Percentiles rank a stretch among this genome's conserved stretches.
phyloP scores from a whole-genome alignment of 2,888 invertebrate species.

The Empis stercorea region DNA sequence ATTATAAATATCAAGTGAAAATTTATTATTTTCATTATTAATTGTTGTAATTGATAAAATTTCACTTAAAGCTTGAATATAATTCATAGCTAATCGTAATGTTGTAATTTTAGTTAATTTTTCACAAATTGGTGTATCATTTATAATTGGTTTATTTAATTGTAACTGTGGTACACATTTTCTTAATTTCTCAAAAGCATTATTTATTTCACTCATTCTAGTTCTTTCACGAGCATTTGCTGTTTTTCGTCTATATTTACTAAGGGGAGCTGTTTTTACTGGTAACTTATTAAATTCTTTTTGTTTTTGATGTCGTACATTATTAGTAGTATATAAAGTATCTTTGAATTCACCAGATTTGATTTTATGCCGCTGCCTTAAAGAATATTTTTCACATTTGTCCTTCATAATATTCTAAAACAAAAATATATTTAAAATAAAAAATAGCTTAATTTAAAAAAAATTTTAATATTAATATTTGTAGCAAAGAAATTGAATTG shows the following conservation, averaged over 20 bases:
- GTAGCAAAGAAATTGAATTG: too few species aligned
- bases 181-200: conserved; percentile 71
- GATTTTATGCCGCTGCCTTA: conserved; percentile 48
- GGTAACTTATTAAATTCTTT: too few species aligned
- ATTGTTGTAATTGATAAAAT: conserved; percentile 41
- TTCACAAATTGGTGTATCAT: conserved; percentile 46
- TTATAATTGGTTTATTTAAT: background rate
- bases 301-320: conserved; percentile 10
- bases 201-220: conserved; percentile 82
- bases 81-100: conserved; percentile 72
- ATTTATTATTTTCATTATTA: conserved; percentile 31
- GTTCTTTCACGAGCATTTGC: conserved; percentile 80
- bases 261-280: conserved; percentile 58
- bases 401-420: too few species aligned
- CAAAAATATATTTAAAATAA: too few species aligned
- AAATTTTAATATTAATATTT: too few species aligned
- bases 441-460: too few species aligned
- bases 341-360: too few species aligned
- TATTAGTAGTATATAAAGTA: too few species aligned
- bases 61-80: conserved; percentile 63
- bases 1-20: conserved; percentile 16
- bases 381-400: conserved; percentile 49
- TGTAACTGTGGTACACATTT: conserved; percentile 50
- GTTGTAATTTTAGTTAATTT: conserved; percentile 85
- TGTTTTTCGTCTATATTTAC: conserved; percentile 80